phyloP scores from a whole-genome alignment of 2,797 vertebrate species.

The Micropoecilia bifurca region DNA sequence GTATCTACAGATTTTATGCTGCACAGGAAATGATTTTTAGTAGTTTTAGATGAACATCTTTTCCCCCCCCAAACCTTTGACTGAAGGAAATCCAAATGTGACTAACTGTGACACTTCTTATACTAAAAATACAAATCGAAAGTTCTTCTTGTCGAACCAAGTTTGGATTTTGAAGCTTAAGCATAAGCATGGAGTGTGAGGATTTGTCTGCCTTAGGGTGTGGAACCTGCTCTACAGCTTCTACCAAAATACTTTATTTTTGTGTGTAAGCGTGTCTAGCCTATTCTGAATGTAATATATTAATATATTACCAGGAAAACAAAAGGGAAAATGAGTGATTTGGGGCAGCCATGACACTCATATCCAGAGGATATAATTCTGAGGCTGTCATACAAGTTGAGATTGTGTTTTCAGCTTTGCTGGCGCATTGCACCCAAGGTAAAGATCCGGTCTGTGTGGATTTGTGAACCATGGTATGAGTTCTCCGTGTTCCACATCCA shows the following conservation, averaged over 20 bases:
- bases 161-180: conserved; percentile 26
- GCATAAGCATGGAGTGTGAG: conserved; percentile 1
- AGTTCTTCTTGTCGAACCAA: conserved; percentile 1
- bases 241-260: conserved; percentile 27
- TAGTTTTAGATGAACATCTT: not conserved
- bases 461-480: conserved; percentile 32
- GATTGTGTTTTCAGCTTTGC: conserved; percentile 62
- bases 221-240: conserved; percentile 43
- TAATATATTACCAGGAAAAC: conserved; percentile 36
- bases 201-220: conserved; percentile 30
- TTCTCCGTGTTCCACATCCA: conserved; percentile 28
- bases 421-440: conserved; percentile 58
- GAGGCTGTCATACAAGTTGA: conserved; percentile 49
- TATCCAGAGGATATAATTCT: conserved; percentile 58
- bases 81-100: not conserved
- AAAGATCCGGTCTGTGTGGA: conserved; percentile 37
- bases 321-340: conserved; percentile 39
- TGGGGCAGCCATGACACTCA: conserved; percentile 52
- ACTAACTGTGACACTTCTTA: not conserved
- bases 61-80: not conserved
- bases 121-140: not conserved
- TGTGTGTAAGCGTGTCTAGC: conserved; percentile 8
- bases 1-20: not conserved
- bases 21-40: not conserved
- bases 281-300: conserved; percentile 29